Base-by-base conservation (phyloP, 2,113 vertebrate species). In the Muntiacus muntjak region DNA sequence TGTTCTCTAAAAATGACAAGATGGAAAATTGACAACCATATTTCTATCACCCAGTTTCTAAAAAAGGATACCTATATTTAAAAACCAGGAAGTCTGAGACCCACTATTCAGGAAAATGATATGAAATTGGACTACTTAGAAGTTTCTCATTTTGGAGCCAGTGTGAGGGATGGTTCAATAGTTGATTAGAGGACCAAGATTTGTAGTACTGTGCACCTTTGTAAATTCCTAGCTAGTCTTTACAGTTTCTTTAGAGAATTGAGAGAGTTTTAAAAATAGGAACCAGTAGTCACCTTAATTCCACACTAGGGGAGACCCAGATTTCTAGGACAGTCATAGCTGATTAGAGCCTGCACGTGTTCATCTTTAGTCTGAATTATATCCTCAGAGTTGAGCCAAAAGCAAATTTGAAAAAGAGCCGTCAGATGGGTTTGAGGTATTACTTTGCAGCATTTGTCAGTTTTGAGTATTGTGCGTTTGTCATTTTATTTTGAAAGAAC, bases 1-100 rank as follows among this genome's bases (percentile, higher is more conserved):
- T 91, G 85, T 86, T 94, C 87, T 87, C 74, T 87, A 21, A 92
- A 96, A 95, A 47, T 47, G 14, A 55, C 47, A 94, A 83, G 89
- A 79, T 94, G 36, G 88, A 96, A 94, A 92, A 6, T 47, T 94
- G 45, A 81, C 55, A 92, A 16, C 71, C 13, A 16, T 85, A 2
- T 86, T 97, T 88, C 26, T 95, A 0, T 91, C 36, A 93, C 4
- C 57, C 17, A 83, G 3, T 50, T 82, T 64, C 67, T 87, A 47
- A 26, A 85, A 47, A 89, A 25, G 86, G n/a, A 87, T 10, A 3
- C 21, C 11, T 91, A 7, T 71, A 23, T 85, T 40, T 89, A 57
- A 95, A 92, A 96, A 19, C 82, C 1, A 47, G 19, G 87, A 96
- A 64, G 12, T 97, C 64, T 81, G 74, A 64, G 54, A 89, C 23